A percentile compares a stretch with the other conserved stretches of the same genome.
Evolutionary conservation across 2,113 vertebrate species (phyloP).

Genomic region (Cercocebus atys): DNA sequence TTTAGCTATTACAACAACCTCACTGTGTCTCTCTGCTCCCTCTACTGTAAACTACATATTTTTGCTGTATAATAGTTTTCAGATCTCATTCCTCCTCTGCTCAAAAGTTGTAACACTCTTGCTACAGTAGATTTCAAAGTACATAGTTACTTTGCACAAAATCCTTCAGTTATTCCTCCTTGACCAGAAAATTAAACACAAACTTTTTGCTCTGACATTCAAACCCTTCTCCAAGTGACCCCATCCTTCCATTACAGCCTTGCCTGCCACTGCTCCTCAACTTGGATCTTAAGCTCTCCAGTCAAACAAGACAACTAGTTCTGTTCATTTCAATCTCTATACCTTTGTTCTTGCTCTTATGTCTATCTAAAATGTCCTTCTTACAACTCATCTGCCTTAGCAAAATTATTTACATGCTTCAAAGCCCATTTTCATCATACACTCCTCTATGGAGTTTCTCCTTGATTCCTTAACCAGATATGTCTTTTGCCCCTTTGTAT

Average conservation of each 20-base stretch:
- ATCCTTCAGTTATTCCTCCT: neutral
- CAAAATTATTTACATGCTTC: neutral
- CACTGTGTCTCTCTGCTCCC: neutral
- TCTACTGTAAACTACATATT: neutral
- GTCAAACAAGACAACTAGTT: neutral
- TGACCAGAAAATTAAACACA: neutral
- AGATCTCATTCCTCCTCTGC: neutral
- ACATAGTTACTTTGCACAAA: neutral
- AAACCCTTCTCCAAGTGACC: neutral
- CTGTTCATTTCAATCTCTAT: neutral
- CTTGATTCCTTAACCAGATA: neutral
- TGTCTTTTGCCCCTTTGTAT: neutral
- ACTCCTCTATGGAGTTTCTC: neutral
- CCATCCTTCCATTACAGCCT: neutral
- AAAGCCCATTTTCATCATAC: neutral
- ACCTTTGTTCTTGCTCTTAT: neutral
- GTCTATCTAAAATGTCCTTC: neutral
- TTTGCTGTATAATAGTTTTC: neutral
- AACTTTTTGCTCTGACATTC: neutral
- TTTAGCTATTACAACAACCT: neutral
- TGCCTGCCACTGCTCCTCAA: neutral
- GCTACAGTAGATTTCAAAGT: neutral
- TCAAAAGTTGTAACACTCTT: neutral
- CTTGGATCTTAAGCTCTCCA: neutral
- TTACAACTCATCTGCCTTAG: neutral